Evolutionary conservation across 2,113 vertebrate species (phyloP), one percentile per base, ranked within the genome.

Genomic region (Sterna hirundo): DNA sequence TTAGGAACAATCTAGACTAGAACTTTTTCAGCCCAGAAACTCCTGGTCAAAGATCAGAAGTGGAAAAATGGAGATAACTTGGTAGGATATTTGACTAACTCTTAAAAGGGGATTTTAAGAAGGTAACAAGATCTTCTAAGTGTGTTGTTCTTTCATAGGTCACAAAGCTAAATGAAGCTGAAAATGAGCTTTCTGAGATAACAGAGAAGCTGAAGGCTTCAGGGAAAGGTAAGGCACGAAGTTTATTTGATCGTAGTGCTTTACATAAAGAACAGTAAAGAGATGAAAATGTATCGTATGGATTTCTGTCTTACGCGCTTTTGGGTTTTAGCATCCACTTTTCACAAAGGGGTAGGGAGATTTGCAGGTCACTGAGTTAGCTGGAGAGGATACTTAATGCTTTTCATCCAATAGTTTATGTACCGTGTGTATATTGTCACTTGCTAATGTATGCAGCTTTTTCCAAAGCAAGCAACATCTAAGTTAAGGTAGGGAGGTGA

Each of bases 101-200:
- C 34, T 54, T 77, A 65, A 69, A 85, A n/a, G 25, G 6, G 22
- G 15, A 44, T 90, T 90, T 86, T 83, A 65, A 91, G 65, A 77
- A 36, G 19, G 38, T 90, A 44, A 64, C 64, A 26, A 66, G n/a
- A 13, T 94, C 15, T 65, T 79, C 26, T 76, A 94, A 91, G 7
- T 3, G 0, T 68, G 15, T 88, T 76, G 32, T 86, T 93, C 55
- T 69, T 19, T 95, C 75, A 21, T 55, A 99, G 99, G 98, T 99
- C 90, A 96, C 88, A 93, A 99, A 99, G 95, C 97, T 99, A 94
- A 98, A 98, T 19, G 97, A 98, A 93, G 98, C 99, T 96, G 99
- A 99, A 97, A 98, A 97, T 80, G 99, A 99, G 76, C 97, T 99
- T 68, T 96, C 97, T 64, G 99, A 99, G 51, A 98, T 99, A 60